Percentiles rank a stretch among this genome's conserved stretches.
These are phyloP conservation scores for Ascaphus truei DNA, from an alignment of 2,113 vertebrate genomes.

Conservation along the genomic window DNA sequence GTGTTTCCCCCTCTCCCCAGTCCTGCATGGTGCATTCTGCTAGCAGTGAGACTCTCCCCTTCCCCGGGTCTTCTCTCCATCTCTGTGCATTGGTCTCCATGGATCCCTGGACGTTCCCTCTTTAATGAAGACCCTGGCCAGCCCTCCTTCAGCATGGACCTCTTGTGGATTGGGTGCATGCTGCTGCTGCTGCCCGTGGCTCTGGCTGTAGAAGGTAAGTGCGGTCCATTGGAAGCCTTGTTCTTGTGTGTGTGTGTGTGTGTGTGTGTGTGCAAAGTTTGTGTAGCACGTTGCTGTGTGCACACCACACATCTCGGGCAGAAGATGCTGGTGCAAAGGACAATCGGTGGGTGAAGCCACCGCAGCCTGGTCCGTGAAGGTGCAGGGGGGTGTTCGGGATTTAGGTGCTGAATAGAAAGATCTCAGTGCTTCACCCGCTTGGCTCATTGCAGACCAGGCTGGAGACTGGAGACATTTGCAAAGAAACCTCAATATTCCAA, in stretches of 20 bases:
- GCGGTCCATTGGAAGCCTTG: too few species aligned
- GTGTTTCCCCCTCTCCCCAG: slow-evolving; percentile 38
- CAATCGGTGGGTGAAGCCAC: too few species aligned
- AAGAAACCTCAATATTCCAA: too few species aligned
- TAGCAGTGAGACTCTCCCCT: slow-evolving; percentile 39
- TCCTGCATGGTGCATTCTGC: slow-evolving; percentile 57
- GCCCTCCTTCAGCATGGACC: slow-evolving; percentile 48
- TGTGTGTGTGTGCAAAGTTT: slow-evolving; percentile 30
- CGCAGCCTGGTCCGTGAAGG: too few species aligned
- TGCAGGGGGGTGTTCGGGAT: too few species aligned
- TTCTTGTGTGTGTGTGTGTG: slow-evolving; percentile 35
- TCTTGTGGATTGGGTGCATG: slow-evolving; percentile 55
- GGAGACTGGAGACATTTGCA: too few species aligned
- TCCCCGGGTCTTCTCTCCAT: neutral
- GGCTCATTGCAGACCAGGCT: too few species aligned
- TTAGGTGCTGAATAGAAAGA: too few species aligned
- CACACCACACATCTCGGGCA: too few species aligned
- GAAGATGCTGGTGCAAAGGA: neutral
- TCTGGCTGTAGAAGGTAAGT: slow-evolving; percentile 60
- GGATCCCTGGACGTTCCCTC: slow-evolving; percentile 47
- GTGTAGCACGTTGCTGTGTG: slow-evolving; percentile 27
- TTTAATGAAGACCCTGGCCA: slow-evolving; percentile 39
- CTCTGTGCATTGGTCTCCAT: slow-evolving; percentile 33
- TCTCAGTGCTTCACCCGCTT: too few species aligned
- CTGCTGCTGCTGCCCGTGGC: slow-evolving; percentile 56